phyloP scores from a whole-genome alignment of 92 coral and sea anemone species.

The Paramuricea clavata region DNA sequence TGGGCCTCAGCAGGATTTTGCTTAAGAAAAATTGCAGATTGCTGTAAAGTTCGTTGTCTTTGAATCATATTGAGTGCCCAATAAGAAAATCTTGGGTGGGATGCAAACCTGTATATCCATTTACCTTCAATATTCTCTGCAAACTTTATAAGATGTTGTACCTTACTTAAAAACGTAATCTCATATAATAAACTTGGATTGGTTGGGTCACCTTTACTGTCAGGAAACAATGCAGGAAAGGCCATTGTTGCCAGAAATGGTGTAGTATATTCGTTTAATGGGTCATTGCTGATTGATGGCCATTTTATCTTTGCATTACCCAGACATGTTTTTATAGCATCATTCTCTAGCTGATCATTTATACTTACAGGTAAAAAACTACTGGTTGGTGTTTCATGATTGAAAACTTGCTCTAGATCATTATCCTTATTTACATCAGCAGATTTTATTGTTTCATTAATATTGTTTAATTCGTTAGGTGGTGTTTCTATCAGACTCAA shows the following conservation, averaged over 20 bases:
- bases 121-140: too few species aligned
- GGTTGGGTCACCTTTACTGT: too few species aligned
- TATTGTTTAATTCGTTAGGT: background rate
- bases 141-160: too few species aligned
- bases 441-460: background rate
- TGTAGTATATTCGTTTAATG: constrained; percentile 56
- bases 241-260: constrained; percentile 50
- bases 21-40: constrained; percentile 53
- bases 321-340: constrained; percentile 35
- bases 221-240: constrained; percentile 54
- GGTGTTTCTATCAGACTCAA: constrained; percentile 22
- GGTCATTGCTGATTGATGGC: constrained; percentile 53
- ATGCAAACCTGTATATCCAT: too few species aligned
- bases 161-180: too few species aligned
- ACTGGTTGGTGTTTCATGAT: constrained; percentile 9
- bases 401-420: constrained; percentile 54
- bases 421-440: constrained; percentile 26
- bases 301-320: constrained; percentile 31
- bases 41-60: constrained; percentile 64
- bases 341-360: constrained; percentile 47
- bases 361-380: constrained; percentile 47
- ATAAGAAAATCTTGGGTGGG: constrained; percentile 62
- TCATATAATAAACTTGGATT: too few species aligned
- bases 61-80: constrained; percentile 70
- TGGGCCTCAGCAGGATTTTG: constrained; percentile 66